Evolutionary conservation across 2,888 invertebrate species (phyloP), one percentile per base, ranked within the genome.

Genomic region (Myopa tessellatipennis): DNA sequence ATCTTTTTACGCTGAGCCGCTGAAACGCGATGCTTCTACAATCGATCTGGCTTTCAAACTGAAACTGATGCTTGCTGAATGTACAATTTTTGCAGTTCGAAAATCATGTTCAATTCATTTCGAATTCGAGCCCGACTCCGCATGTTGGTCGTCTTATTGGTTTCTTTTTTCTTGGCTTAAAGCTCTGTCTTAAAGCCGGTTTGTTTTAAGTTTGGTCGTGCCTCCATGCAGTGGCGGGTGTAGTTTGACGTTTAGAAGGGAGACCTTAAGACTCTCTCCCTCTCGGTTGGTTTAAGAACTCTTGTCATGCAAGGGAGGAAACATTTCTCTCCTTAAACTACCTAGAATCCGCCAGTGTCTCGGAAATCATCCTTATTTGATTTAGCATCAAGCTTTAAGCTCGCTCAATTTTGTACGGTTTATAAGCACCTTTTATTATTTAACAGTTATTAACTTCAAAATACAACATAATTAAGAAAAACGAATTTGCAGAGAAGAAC

Each of bases 21-120:
- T 58, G 52, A 69, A 69, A 6, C 69, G 45, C 58, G 45, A 3
- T 63, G 52, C 16, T 18, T 60, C 3, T 26, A 34, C 75, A 68
- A 38, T 14, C 40, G 60, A 7, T 38, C 63, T n/a, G 75, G 40
- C 75, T 68, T 75, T 34, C 68, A 75, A 69, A 58, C 34, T 69
- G 58, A 75, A 58, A 68, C 75, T 75, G 75, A 69, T 68, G 60
- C 45, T 38, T 55, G 60, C 16, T 60, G 50, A 69, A 60, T 16
- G 36, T 63, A 74, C 67, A 55, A 55, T 58, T 65, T 40, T 7
- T 67, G 74, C 74, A 52, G 40, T 67, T 74, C 67, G 74, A 68
- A 67, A 67, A 36, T 67, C 4, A 58, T 38, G 36, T 67, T 58
- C 55, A 70, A 52, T 26, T 70, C 26, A 36, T n/a, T 67, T 68